A percentile compares a stretch with the other conserved stretches of the same genome.
These are phyloP conservation scores for Calidris pugnax DNA, from an alignment of 2,113 vertebrate species.

Conservation along the genomic window DNA sequence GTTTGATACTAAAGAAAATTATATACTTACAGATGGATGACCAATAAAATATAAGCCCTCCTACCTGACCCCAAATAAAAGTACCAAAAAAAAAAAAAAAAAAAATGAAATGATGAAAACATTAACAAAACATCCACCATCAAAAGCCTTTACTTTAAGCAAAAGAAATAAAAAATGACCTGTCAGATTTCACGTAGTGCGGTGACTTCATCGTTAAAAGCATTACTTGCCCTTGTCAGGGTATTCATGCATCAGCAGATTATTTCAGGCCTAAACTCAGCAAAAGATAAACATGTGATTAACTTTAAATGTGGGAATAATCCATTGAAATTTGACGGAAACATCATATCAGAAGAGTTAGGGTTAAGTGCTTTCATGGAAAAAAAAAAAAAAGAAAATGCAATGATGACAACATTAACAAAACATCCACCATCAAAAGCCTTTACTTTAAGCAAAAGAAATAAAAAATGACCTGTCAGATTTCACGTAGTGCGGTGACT, in stretches of 20 bases:
- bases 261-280: neutral
- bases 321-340: neutral
- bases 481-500: neutral
- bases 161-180: neutral
- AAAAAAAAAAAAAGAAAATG: neutral
- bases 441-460: neutral
- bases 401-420: neutral
- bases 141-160: neutral
- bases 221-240: neutral
- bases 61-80: conserved; percentile 6
- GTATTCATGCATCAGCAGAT: neutral
- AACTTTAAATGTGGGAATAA: neutral
- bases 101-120: neutral
- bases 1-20: conserved; percentile 66
- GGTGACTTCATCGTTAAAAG: conserved; percentile 10
- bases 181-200: neutral
- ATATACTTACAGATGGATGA: conserved; percentile 45
- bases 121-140: neutral
- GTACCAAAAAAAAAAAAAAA: neutral
- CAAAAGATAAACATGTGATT: neutral
- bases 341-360: neutral
- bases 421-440: neutral
- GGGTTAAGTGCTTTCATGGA: neutral
- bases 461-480: neutral
- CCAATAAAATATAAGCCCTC: conserved; percentile 39